A percentile compares a stretch with the other conserved stretches of the same genome.
Evolutionary conservation across 2,888 invertebrate genomes (phyloP).

Genomic region (Sphaerophoria rueppellii): DNA sequence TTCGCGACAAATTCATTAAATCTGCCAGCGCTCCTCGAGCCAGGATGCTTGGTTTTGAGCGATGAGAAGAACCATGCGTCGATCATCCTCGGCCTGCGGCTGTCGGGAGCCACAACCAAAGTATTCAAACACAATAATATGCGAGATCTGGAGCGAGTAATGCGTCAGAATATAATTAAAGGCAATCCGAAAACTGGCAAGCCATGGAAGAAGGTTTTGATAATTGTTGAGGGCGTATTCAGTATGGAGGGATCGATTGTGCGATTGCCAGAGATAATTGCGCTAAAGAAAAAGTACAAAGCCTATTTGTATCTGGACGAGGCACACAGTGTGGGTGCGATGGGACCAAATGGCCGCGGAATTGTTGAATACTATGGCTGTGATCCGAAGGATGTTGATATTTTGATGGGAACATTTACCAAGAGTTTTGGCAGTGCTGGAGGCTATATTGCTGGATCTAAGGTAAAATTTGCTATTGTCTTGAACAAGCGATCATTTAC

Average conservation of each 20-base stretch:
- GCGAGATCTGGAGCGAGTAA: constrained; percentile 89
- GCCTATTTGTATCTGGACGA: constrained; percentile 98
- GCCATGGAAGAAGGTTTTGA: constrained; percentile 95
- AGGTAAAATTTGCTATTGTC: constrained; percentile 82
- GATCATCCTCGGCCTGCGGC: constrained; percentile 94
- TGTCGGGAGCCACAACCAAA: constrained; percentile 92
- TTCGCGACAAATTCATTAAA: constrained; percentile 98
- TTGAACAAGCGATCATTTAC: constrained; percentile 12
- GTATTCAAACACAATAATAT: constrained; percentile 95
- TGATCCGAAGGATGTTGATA: constrained; percentile 92
- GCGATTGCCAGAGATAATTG: constrained; percentile 92
- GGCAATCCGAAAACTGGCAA: constrained; percentile 89
- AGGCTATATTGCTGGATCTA: constrained; percentile 96
- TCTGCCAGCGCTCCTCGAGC: constrained; percentile 92
- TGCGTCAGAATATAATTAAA: constrained; percentile 89
- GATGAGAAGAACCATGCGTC: constrained; percentile 99
- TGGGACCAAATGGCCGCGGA: constrained; percentile 94
- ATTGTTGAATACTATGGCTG: constrained; percentile 93
- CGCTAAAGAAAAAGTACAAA: constrained; percentile 96
- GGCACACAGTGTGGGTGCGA: constrained; percentile 98
- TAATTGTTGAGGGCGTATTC: constrained; percentile 97
- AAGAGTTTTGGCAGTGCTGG: constrained; percentile 99
- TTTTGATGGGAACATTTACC: constrained; percentile 99
- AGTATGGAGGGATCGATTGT: constrained; percentile 99
- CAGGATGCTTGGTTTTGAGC: constrained; percentile 94